Base-by-base conservation (phyloP, 2,113 vertebrate species). In the Zosterops pallidus region DNA sequence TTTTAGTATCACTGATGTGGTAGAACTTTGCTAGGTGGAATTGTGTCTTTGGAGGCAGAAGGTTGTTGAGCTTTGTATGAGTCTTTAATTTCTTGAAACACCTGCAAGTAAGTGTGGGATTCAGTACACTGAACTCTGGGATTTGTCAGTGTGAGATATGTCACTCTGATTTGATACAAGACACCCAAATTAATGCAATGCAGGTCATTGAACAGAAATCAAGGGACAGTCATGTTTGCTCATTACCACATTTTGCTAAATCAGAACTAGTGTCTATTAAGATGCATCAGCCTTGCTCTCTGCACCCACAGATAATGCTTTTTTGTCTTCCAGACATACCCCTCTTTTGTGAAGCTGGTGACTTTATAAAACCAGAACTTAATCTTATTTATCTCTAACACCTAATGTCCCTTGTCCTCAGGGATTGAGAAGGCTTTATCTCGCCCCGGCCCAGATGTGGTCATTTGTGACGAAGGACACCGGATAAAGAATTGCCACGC, bases 401-500 rank as follows among this genome's bases (percentile, higher is more conserved):
- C 63, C 39, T 85, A 2, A n/a, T 35, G 7, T 89, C 72, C 68
- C 56, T 89, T 96, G 77, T 96, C 95, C 94, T 46, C 94, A 99
- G 99, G 98, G 83, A 99, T 99, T 79, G 99, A 99, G 96, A 99
- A 99, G 90, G 98, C 99, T 57, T 98, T 99, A 87, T 98, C 98
- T 16, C 98, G 98, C 31, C 99, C 99, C 6, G 99, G 99, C 26
- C 99, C 99, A 9, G 99, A 99, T 31, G 99, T 99, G 86, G 99
- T 99, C 74, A 99, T 99, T 86, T 99, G 99, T 95, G 99, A 99
- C 11, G 99, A 99, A 96, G 99, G 99, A 25, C 99, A 99, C 95
- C 99, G 99, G 80, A 99, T 99, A 87, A 99, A 99, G 97, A 99
- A 99, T 97, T 99, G 99, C 95, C 99, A 99, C 5, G 99, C 99